Evolutionary conservation across 2,113 vertebrate species (phyloP), one percentile per base, ranked within the genome.

Genomic region (Coptodon bakossiorum): DNA sequence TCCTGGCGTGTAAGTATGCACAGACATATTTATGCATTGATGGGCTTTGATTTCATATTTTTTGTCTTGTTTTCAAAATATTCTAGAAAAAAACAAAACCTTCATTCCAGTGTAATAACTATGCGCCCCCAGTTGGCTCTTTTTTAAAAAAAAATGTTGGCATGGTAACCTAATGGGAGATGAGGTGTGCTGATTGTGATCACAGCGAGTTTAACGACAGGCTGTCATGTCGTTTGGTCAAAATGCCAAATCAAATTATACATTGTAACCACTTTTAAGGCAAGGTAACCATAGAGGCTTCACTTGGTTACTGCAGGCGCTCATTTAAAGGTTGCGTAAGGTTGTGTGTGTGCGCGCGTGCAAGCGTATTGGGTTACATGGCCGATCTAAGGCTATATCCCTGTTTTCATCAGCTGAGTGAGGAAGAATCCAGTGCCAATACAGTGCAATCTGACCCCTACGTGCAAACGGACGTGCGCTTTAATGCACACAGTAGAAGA

Each of bases 331-430:
- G 84, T 89, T 92, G 92, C 29, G 61, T 86, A 83, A 85, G 82
- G 71, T 38, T 54, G 63, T 50, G 83, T 88, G 81, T 85, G 81
- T 81, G 84, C 83, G 59, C 0, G 17, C 2, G 17, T 0, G 45
- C 61, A 29, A 52, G 81, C 57, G 13, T 90, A 76, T 95, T 86
- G 57, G 11, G 84, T 96, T 96, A 91, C 94, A 91, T 66, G 63
- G 87, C 52, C 71, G 90, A 93, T 93, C 86, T 90, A 80, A 82
- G 61, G 52, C 90, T 88, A 86, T 84, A 81, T 90, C 89, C 88
- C 81, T 85, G 83, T 82, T 92, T 94, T 94, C 93, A 93, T 94
- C 94, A 94, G 86, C 90, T 90, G 92, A 94, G 90, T 86, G 93
- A 95, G 87, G 89, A 84, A 86, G 86, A 93, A 93, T 89, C 34